A percentile compares a stretch with the other conserved stretches of the same genome.
phyloP scores from a whole-genome alignment of 1,140 invertebrate genomes.

The Drosophila obscura region DNA sequence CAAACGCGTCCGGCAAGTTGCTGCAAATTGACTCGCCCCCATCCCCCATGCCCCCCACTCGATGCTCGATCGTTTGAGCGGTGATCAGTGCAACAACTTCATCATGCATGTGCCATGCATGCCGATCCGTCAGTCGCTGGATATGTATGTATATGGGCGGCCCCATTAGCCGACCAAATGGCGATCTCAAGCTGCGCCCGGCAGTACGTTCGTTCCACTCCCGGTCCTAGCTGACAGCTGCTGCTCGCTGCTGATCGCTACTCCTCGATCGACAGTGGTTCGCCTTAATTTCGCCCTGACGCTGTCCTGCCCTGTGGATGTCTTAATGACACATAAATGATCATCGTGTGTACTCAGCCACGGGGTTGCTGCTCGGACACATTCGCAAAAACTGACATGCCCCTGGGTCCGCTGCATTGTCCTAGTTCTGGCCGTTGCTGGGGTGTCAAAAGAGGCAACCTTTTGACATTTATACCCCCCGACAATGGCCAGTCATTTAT shows the following conservation, averaged over 20 bases:
- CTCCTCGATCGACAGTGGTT: conserved; percentile 3
- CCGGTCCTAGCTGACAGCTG: conserved; percentile 26
- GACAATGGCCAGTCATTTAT: conserved; percentile 75
- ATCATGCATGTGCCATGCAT: conserved; percentile 41
- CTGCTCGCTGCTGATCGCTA: conserved; percentile 1
- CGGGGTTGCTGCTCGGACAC: conserved; percentile 44
- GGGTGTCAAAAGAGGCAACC: conserved; percentile 68
- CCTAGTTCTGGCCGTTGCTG: conserved; percentile 23
- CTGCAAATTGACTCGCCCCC: conserved; percentile 62
- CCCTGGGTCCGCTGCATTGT: conserved; percentile 16
- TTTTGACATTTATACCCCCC: conserved; percentile 74
- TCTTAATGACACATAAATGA: conserved; percentile 78
- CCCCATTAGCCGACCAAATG: conserved; percentile 62
- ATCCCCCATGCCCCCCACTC: background rate
- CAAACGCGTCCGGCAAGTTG: conserved; percentile 75
- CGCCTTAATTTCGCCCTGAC: too few relatives aligned
- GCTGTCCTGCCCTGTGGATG: conserved; percentile 24
- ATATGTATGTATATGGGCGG: conserved; percentile 44
- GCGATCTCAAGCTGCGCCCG: conserved; percentile 52
- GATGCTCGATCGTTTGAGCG: conserved; percentile 15
- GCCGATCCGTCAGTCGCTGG: conserved; percentile 31
- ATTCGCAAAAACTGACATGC: conserved; percentile 56
- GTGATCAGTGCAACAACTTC: conserved; percentile 70
- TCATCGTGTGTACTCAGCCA: conserved; percentile 31
- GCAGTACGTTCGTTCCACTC: conserved; percentile 21